A percentile compares a stretch with the other conserved stretches of the same genome.
Conservation (phyloP, 2,113 vertebrate genomes). For the Cyprinodon brontotheroides region DNA sequence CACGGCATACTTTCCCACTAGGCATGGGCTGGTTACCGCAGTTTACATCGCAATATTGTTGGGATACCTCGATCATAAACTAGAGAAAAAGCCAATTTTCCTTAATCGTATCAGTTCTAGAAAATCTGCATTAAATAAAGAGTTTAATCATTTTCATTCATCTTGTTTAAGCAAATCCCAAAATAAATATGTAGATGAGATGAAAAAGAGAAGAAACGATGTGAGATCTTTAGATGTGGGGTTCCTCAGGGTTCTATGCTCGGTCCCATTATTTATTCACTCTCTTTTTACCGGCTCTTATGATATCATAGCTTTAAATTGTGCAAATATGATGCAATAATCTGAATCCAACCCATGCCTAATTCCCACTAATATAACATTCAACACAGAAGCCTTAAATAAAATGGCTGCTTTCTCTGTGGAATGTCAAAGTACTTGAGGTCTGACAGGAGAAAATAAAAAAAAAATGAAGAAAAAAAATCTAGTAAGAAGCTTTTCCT, state of each 20-base stretch:
- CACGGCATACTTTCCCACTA: conserved; percentile 44
- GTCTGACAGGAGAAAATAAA: conserved; percentile 31
- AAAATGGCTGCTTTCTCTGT: conserved; percentile 36
- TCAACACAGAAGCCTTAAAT: conserved; percentile 24
- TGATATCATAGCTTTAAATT: neutral
- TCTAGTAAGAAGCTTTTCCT: neutral
- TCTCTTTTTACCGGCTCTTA: too few species aligned
- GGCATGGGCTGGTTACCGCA: neutral
- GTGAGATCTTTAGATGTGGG: too few species aligned
- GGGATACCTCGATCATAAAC: neutral
- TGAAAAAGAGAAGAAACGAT: too few species aligned
- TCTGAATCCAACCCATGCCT: neutral
- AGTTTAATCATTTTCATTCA: neutral
- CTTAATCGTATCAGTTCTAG: neutral
- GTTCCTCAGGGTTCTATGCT: too few species aligned
- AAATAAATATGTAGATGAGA: too few species aligned
- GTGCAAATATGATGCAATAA: neutral
- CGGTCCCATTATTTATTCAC: too few species aligned
- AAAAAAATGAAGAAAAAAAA: neutral
- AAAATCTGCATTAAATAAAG: neutral
- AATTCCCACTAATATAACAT: neutral
- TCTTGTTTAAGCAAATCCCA: neutral
- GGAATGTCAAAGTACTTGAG: conserved; percentile 71
- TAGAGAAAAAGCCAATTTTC: neutral
- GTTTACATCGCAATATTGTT: neutral